These are phyloP conservation scores for Cyprinodon diabolis DNA, from an alignment of 2,797 vertebrate species.

Conservation along the genomic window DNA sequence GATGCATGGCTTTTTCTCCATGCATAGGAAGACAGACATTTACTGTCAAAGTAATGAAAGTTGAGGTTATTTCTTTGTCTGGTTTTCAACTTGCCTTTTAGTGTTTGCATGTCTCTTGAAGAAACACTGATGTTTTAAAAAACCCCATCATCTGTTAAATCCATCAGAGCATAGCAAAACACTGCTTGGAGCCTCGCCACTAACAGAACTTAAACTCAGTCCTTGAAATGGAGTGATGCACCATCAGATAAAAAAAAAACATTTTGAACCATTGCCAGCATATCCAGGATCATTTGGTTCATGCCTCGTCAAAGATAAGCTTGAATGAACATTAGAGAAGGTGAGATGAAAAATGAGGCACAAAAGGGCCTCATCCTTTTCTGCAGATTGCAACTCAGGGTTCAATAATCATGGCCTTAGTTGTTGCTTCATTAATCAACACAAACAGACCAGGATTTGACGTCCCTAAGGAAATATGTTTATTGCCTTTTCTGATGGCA, in stretches of 20 bases:
- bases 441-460: constrained; percentile 48
- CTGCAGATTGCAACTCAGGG: constrained; percentile 34
- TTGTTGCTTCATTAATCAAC: constrained; percentile 63
- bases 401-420: constrained; percentile 42
- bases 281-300: constrained; percentile 31
- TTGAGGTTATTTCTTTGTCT: constrained; percentile 24
- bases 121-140: constrained; percentile 48
- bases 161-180: constrained; percentile 28
- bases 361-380: constrained; percentile 36
- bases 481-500: constrained; percentile 12
- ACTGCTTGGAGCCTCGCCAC: constrained; percentile 17
- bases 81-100: constrained; percentile 18
- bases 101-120: constrained; percentile 23
- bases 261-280: constrained; percentile 7
- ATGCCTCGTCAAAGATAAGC: constrained; percentile 40
- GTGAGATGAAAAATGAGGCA: constrained; percentile 36
- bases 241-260: constrained; percentile 7
- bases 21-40: not conserved
- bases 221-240: constrained; percentile 16
- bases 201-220: constrained; percentile 13
- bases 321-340: constrained; percentile 43
- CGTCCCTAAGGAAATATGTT: constrained; percentile 42
- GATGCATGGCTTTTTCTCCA: not conserved
- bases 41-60: constrained; percentile 7
- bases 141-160: constrained; percentile 57